Evolutionary conservation across 2,888 invertebrate genomes (phyloP).

Genomic region (Troides aeacus): DNA sequence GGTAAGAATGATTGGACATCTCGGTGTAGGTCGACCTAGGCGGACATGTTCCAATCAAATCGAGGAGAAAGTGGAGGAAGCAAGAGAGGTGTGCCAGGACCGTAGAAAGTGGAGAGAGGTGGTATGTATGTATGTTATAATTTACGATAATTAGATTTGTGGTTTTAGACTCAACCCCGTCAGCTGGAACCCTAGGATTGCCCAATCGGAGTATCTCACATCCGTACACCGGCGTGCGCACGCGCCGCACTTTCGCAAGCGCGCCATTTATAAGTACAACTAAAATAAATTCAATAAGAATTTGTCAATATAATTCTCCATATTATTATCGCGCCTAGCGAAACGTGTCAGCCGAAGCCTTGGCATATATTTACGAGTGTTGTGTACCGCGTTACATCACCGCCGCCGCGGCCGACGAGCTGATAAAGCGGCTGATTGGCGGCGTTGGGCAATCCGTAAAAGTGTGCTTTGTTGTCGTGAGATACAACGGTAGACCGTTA

Average conservation of each 20-base stretch:
- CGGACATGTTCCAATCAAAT: too few species aligned
- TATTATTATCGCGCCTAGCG: slow-evolving; percentile 25
- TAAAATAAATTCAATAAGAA: slow-evolving; percentile 22
- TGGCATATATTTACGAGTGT: slow-evolving; percentile 30
- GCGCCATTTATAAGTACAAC: slow-evolving; percentile 23
- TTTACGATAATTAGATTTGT: too few species aligned
- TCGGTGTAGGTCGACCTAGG: too few species aligned
- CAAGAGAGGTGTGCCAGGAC: too few species aligned
- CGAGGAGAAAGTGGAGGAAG: too few species aligned
- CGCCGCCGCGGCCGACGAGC: slow-evolving; percentile 20
- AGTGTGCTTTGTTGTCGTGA: slow-evolving; percentile 17
- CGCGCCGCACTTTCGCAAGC: slow-evolving; percentile 17
- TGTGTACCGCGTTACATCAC: slow-evolving; percentile 29
- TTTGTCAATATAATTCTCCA: slow-evolving; percentile 22
- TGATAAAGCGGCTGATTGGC: slow-evolving; percentile 29
- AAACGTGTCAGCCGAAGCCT: slow-evolving; percentile 28
- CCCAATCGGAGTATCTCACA: slow-evolving; percentile 2
- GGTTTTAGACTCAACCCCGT: too few species aligned
- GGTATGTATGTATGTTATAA: too few species aligned
- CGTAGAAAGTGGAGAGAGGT: too few species aligned
- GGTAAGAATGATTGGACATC: too few species aligned
- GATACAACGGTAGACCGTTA: slow-evolving; percentile 9
- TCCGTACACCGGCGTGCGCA: slow-evolving; percentile 1
- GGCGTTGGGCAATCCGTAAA: slow-evolving; percentile 24
- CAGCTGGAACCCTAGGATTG: slow-evolving; percentile 3